Percentiles rank a stretch among this genome's conserved stretches.
These are phyloP conservation scores for Hyles lineata DNA, from an alignment of 2,888 invertebrate genomes.

Conservation along the genomic window DNA sequence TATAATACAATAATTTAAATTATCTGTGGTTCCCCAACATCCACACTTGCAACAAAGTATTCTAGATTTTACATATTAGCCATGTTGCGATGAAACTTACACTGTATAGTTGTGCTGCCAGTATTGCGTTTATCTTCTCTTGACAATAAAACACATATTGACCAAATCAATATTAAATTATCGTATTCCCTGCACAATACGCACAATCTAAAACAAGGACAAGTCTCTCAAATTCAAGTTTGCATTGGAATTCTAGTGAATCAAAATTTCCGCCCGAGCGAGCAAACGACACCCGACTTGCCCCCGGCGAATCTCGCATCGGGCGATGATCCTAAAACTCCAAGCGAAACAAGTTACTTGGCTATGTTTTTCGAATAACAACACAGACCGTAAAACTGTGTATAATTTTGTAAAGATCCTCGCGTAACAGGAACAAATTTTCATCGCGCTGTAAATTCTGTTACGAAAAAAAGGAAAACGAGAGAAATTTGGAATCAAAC, in stretches of 20 bases:
- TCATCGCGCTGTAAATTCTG: neutral
- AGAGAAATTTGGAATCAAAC: neutral
- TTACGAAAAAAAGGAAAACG: neutral
- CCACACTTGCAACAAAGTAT: too few relatives aligned
- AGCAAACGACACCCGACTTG: conserved; percentile 6
- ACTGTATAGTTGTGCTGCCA: too few relatives aligned
- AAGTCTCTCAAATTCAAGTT: too few relatives aligned
- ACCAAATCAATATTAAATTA: too few relatives aligned
- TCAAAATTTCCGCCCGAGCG: neutral
- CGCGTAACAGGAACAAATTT: conserved; percentile 5
- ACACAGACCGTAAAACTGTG: neutral
- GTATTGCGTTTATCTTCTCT: too few relatives aligned
- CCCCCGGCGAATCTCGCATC: neutral
- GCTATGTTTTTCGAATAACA: conserved; percentile 1
- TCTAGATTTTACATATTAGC: too few relatives aligned
- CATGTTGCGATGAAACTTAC: too few relatives aligned
- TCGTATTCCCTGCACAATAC: neutral
- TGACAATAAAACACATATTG: too few relatives aligned
- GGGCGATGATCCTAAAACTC: neutral
- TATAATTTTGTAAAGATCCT: conserved; percentile 5
- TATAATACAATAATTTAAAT: too few relatives aligned
- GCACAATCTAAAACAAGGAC: neutral
- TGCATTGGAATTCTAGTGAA: neutral
- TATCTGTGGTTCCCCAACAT: too few relatives aligned
- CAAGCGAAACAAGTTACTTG: conserved; percentile 14